Percentiles rank a stretch among this genome's conserved stretches.
These are phyloP conservation scores for Pitta sordida DNA, from an alignment of 2,113 vertebrate species.

Conservation along the genomic window DNA sequence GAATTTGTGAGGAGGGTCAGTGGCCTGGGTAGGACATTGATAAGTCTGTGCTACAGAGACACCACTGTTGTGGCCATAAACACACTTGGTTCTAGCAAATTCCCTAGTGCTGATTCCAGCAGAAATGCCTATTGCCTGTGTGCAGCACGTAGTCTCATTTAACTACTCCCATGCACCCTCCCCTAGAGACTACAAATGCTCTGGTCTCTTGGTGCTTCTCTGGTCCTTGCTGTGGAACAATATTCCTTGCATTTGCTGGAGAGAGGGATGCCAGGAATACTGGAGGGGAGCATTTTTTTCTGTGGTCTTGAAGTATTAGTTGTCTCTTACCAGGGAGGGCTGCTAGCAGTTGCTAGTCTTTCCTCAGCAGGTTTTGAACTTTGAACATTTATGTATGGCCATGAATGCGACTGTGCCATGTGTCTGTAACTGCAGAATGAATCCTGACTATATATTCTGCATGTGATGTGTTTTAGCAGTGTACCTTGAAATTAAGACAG, in stretches of 20 bases:
- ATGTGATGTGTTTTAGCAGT: not conserved
- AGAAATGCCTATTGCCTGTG: not conserved
- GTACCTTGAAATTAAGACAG: not conserved
- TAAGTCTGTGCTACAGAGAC: not conserved
- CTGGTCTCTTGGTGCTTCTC: not conserved
- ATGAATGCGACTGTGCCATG: not conserved
- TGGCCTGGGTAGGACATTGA: not conserved
- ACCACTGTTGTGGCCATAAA: not conserved
- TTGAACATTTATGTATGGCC: not conserved
- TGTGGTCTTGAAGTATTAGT: not conserved
- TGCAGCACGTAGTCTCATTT: not conserved
- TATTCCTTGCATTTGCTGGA: not conserved
- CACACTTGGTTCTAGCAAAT: not conserved
- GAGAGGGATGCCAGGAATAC: not conserved
- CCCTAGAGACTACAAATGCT: not conserved
- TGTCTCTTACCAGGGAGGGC: not conserved
- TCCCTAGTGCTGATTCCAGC: not conserved
- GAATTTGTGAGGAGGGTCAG: not conserved
- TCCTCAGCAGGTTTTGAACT: not conserved
- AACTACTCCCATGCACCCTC: not conserved
- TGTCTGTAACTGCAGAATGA: not conserved
- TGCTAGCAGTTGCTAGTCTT: not conserved
- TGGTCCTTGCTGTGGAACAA: not conserved
- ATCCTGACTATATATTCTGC: not conserved
- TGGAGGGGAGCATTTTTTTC: not conserved